Base-by-base conservation (phyloP, 2,113 vertebrate genomes). In the Percina caprodes region DNA sequence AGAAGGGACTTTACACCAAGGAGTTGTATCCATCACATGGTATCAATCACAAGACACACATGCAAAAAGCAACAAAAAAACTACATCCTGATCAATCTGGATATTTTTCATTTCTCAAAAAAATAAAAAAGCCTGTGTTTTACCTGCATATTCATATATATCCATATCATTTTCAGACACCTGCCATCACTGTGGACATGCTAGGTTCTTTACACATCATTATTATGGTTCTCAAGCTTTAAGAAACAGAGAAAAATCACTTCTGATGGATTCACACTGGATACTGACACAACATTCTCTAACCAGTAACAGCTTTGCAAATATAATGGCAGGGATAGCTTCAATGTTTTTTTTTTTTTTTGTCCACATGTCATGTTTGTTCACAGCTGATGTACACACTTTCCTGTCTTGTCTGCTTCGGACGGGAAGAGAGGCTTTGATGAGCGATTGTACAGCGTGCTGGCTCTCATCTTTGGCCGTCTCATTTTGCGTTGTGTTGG, bases 401-500 rank as follows among this genome's bases (percentile, higher is more conserved):
- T 86, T 92, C 18, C 19, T 67, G 63, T 54, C 75, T 48, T 60
- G 48, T 83, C 85, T 79, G 58, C 62, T 55, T 18, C n/a, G 63
- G 73, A 85, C 8, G 23, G 85, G 61, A 82, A 74, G 60, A 61
- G 72, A 87, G 58, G 74, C 81, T 88, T 74, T 33, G 72, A 77
- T 30, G 67, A 87, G 72, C 83, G 88, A 74, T 82, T 66, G 59
- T 89, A 89, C 83, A 90, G 61, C 61, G 4, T 10, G 71, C 45
- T 51, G 54, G 51, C 60, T 65, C 39, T 48, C 1, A 23, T 39
- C 42, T 67, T 75, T 39, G 88, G 49, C 12, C 5, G 2, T 15
- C 80, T 95, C 96, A 99, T 59, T 97, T 96, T 0, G 95, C 46
- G 97, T 96, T 0, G 95, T 91, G 94, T 96, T 96, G 94, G 93